phyloP scores from a whole-genome alignment of 2,888 invertebrate species.

The Himalopsyche anomala region DNA sequence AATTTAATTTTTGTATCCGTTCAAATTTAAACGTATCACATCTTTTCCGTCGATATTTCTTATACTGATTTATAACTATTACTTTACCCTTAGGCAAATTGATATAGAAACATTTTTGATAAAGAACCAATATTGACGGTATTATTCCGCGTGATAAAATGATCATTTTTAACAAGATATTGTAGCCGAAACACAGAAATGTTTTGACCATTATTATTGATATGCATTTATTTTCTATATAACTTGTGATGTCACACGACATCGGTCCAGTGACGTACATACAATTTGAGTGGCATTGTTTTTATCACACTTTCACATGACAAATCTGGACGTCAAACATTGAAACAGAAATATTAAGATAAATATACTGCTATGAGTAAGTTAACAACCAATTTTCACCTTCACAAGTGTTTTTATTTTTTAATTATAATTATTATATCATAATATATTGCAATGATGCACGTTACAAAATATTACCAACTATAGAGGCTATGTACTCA shows the following conservation, averaged over 20 bases:
- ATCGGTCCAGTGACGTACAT: conserved; percentile 20
- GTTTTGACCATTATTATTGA: not conserved
- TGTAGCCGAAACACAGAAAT: not conserved
- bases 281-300: conserved; percentile 6
- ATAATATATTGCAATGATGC: conserved; percentile 24
- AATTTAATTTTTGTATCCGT: too few relatives aligned
- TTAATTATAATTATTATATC: conserved; percentile 9
- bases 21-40: not conserved
- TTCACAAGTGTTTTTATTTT: conserved; percentile 13
- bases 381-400: conserved; percentile 24
- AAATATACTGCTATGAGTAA: conserved; percentile 34
- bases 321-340: conserved; percentile 22
- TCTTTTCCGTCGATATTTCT: not conserved
- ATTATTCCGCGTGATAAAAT: conserved; percentile 2
- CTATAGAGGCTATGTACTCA: not conserved
- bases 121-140: not conserved
- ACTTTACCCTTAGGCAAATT: not conserved
- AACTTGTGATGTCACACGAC: not conserved
- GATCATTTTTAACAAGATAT: conserved; percentile 12
- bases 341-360: conserved; percentile 25
- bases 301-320: conserved; percentile 24
- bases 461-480: conserved; percentile 15
- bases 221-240: conserved; percentile 10
- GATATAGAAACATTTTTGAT: not conserved
- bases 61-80: not conserved